These are phyloP conservation scores for Muscicapa adusta DNA, from an alignment of 2,113 vertebrate species.

Conservation along the genomic window DNA sequence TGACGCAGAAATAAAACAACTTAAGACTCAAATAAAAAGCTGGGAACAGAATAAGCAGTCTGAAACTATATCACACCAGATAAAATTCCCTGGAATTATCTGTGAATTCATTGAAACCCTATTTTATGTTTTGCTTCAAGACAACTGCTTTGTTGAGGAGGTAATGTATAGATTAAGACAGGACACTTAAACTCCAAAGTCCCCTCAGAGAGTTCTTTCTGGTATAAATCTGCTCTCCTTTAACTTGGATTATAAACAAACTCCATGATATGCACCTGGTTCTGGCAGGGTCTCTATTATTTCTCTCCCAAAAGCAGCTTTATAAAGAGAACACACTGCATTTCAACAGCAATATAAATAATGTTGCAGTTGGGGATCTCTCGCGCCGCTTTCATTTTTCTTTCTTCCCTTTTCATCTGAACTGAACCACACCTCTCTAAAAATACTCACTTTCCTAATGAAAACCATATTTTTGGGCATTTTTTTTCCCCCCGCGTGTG, in stretches of 20 bases:
- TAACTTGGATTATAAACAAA: slow-evolving; percentile 41
- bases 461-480: slow-evolving; percentile 75
- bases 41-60: slow-evolving; percentile 30
- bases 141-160: slow-evolving; percentile 23
- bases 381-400: slow-evolving; percentile 32
- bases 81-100: slow-evolving; percentile 44
- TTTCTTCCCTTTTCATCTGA: slow-evolving; percentile 58
- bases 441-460: slow-evolving; percentile 79
- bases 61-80: slow-evolving; percentile 33
- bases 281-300: slow-evolving; percentile 20
- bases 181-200: slow-evolving; percentile 6
- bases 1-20: slow-evolving; percentile 2
- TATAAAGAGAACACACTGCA: slow-evolving; percentile 45
- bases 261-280: slow-evolving; percentile 42
- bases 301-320: slow-evolving; percentile 52
- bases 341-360: slow-evolving; percentile 61
- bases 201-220: slow-evolving; percentile 19
- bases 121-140: slow-evolving; percentile 8
- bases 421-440: slow-evolving; percentile 76
- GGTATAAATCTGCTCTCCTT: slow-evolving; percentile 44
- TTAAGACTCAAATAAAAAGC: slow-evolving; percentile 38
- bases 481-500: background rate
- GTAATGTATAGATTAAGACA: slow-evolving; percentile 47
- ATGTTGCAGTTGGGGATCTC: slow-evolving; percentile 50
- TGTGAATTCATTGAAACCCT: slow-evolving; percentile 37